A percentile compares a stretch with the other conserved stretches of the same genome.
Evolutionary conservation across 2,888 invertebrate species (phyloP).

Genomic region (Pyrrhia umbra): DNA sequence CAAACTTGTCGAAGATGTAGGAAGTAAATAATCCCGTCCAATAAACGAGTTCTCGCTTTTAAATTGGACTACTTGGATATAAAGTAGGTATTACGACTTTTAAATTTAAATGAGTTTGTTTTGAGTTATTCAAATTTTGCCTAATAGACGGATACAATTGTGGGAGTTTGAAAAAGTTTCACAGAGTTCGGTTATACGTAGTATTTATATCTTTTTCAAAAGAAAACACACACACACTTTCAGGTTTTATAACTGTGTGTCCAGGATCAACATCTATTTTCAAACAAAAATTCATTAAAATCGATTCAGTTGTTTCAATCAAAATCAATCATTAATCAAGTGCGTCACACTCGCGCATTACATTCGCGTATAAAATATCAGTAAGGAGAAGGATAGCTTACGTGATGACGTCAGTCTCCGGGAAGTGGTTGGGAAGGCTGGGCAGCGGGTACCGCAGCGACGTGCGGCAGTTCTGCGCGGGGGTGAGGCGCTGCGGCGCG

Average conservation of each 20-base stretch:
- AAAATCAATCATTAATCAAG: too few species aligned
- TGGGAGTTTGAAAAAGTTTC: constrained; percentile 1
- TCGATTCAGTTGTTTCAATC: too few species aligned
- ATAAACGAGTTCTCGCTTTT: not conserved
- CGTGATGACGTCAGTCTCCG: constrained; percentile 69
- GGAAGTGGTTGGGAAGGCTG: constrained; percentile 62
- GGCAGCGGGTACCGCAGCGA: constrained; percentile 65
- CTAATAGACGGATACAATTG: constrained; percentile 4
- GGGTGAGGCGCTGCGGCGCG: constrained; percentile 46
- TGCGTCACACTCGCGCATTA: too few species aligned
- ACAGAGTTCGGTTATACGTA: not conserved
- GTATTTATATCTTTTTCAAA: not conserved
- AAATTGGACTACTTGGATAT: constrained; percentile 8
- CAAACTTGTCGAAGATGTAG: not conserved
- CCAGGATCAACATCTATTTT: too few species aligned
- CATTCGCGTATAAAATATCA: too few species aligned
- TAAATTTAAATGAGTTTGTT: constrained; percentile 8
- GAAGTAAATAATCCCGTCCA: constrained; percentile 10
- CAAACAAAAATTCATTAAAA: too few species aligned
- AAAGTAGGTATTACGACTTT: constrained; percentile 16
- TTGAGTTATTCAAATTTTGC: constrained; percentile 3
- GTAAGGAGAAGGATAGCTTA: too few species aligned
- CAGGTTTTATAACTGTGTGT: too few species aligned
- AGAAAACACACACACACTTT: too few species aligned
- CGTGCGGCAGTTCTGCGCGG: constrained; percentile 50